Base-by-base conservation (phyloP, 2,888 invertebrate species). In the Orchesella flavescens region DNA sequence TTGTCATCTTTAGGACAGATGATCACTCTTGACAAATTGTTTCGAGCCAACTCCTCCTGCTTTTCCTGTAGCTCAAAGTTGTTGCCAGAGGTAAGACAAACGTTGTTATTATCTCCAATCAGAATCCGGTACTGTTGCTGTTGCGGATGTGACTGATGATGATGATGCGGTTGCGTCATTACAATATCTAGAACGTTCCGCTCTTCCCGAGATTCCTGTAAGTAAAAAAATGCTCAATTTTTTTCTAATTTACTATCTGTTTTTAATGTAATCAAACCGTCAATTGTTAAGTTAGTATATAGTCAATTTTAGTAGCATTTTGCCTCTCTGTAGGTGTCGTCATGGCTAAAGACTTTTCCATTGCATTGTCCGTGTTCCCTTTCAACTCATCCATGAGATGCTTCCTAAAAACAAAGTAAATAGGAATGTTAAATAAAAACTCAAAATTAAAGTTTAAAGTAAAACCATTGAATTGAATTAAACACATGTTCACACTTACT, bases 401-500 rank as follows among this genome's bases (percentile, higher is more conserved):
- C 24, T 74, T 49, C 53, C 81, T 82, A 49, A 17, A 5, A 46
- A 44, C 43, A 65, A 65, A 61, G 1, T 9, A 65, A 49, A 49
- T 4, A 49, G 46, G 34, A 34, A 34, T 7, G 34, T 34, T 34
- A 4, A 34, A 34, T 34, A 7, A 21, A 13, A 19, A 24, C n/a
- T n/a, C n/a, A 15, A 43, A n/a, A 68, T 7, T 15, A 44, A 65
- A 21, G 21, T 21, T 12, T 63, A 19, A 65, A 13, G 5, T 4
- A 53, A 4, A 15, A 49, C 49, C 3, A 10, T 49, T 12, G 10
- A 7, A 21, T 49, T 19, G 63, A 21, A n/a, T 65, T 19, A 3
- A 65, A 24, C 4, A 72, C 10, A 61, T 43, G 24, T 49, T 85
- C 92, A 96, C n/a, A n/a, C 96, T 17, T 94, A 95, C 89, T 96